A percentile compares a stretch with the other conserved stretches of the same genome.
These are phyloP conservation scores for Merluccius polli DNA, from an alignment of 2,797 vertebrate species.

Conservation along the genomic window DNA sequence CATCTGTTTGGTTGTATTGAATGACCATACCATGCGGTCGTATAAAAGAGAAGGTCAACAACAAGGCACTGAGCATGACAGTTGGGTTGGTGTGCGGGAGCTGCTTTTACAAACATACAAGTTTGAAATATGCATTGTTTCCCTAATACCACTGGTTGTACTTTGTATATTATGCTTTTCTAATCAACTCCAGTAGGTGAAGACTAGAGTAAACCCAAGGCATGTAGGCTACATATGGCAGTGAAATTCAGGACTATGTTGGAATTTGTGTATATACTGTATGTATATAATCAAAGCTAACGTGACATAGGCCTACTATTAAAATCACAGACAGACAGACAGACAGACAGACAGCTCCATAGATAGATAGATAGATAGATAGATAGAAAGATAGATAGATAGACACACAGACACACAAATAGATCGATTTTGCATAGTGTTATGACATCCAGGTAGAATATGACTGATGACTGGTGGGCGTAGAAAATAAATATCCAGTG, in stretches of 20 bases:
- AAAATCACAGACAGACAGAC: neutral
- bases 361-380: no score
- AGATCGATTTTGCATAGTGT: neutral
- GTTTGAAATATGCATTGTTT: neutral
- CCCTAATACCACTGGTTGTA: neutral
- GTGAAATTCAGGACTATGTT: neutral
- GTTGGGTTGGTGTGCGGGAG: neutral
- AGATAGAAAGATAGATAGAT: neutral
- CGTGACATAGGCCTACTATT: no score
- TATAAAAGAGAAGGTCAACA: neutral
- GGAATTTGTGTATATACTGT: no score
- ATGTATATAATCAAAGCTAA: no score
- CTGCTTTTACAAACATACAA: neutral
- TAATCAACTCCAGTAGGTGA: no score
- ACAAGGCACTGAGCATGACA: neutral
- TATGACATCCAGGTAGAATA: neutral
- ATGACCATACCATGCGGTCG: neutral
- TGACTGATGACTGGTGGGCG: neutral
- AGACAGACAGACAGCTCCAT: neutral
- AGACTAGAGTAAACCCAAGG: no score
- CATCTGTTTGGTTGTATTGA: neutral
- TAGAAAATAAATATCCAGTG: neutral
- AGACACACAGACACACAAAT: no score
- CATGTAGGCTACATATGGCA: neutral
- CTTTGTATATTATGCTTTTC: neutral